These are phyloP conservation scores for Glandiceps talaboti DNA, from an alignment of 53 echinoderm and acorn worm species.

Conservation along the genomic window DNA sequence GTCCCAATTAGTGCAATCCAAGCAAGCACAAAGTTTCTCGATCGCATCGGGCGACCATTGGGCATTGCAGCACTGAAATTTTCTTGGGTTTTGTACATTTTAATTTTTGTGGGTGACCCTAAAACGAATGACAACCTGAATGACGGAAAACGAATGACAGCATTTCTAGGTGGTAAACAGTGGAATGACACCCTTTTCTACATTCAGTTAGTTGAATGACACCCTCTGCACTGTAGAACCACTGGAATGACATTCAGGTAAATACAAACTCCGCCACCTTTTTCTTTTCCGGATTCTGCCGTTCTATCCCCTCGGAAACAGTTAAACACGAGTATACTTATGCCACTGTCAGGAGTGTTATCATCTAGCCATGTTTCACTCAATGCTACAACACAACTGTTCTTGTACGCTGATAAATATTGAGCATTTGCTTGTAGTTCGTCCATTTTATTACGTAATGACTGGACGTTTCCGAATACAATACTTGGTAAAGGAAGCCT, in stretches of 20 bases:
- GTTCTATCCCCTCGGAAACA: neutral
- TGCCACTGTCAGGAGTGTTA: neutral
- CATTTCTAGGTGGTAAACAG: too few species aligned
- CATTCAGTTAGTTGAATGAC: too few species aligned
- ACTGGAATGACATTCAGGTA: neutral
- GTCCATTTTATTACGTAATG: slow-evolving; percentile 19
- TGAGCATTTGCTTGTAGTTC: slow-evolving; percentile 20
- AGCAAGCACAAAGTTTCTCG: slow-evolving; percentile 22
- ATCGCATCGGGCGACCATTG: slow-evolving; percentile 14
- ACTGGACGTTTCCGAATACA: slow-evolving; percentile 19
- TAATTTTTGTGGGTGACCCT: slow-evolving; percentile 27
- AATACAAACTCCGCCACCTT: neutral
- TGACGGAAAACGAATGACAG: too few species aligned
- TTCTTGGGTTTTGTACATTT: slow-evolving; percentile 23
- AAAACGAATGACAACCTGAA: too few species aligned
- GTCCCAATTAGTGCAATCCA: slow-evolving; percentile 39
- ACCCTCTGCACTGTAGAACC: too few species aligned
- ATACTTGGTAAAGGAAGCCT: slow-evolving; percentile 10
- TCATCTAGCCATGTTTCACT: slow-evolving; percentile 1
- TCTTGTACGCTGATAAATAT: slow-evolving; percentile 6
- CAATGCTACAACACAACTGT: neutral
- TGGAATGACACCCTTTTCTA: too few species aligned
- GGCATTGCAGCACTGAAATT: slow-evolving; percentile 2
- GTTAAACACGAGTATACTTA: neutral
- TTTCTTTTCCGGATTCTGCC: neutral